Conservation (phyloP, 2,888 invertebrate genomes). For the Abscondita cerata region DNA sequence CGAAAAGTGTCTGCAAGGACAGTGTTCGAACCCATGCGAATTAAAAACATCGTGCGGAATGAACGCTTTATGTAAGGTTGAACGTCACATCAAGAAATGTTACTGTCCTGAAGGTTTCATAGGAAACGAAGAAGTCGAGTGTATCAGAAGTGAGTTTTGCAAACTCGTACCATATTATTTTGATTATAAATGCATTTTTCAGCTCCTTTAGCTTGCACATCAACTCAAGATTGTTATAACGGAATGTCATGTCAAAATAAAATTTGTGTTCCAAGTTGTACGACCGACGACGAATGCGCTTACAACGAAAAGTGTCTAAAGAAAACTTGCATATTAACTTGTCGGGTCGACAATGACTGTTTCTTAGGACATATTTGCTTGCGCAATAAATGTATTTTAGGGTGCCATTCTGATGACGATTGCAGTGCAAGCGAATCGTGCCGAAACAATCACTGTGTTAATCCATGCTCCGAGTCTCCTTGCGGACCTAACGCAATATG, state of each 20-base stretch:
- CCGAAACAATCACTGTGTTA: conserved; percentile 77
- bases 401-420: conserved; percentile 87
- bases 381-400: conserved; percentile 83
- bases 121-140: conserved; percentile 83
- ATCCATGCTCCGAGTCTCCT: conserved; percentile 78
- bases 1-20: conserved; percentile 83
- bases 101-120: conserved; percentile 86
- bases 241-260: conserved; percentile 80
- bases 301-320: conserved; percentile 87
- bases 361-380: conserved; percentile 91
- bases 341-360: conserved; percentile 90
- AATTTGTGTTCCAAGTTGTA: conserved; percentile 81
- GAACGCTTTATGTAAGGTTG: conserved; percentile 78
- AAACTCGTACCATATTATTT: conserved; percentile 12
- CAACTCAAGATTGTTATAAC: conserved; percentile 72
- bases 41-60: conserved; percentile 81
- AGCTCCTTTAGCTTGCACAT: conserved; percentile 81
- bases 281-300: conserved; percentile 81
- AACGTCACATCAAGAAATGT: conserved; percentile 79
- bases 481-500: conserved; percentile 88
- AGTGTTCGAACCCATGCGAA: conserved; percentile 82
- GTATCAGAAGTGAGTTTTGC: conserved; percentile 75
- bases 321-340: conserved; percentile 86
- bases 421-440: conserved; percentile 87
- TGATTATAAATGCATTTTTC: conserved; percentile 1